Conservation (phyloP, 2,113 vertebrate genomes). For the Etia nguti region DNA sequence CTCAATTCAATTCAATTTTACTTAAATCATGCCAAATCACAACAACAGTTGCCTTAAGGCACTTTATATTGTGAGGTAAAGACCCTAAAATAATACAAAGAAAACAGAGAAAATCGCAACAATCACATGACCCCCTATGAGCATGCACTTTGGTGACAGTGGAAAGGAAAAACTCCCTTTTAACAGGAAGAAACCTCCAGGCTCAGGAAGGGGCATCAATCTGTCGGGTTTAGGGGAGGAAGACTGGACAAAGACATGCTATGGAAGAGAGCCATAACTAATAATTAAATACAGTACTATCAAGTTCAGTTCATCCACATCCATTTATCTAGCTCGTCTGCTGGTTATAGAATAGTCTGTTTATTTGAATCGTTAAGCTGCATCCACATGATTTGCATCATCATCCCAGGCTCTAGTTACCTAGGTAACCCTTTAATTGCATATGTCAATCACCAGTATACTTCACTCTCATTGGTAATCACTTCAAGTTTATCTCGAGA, state of each 20-base stretch:
- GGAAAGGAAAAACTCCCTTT: background rate
- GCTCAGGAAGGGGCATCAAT: background rate
- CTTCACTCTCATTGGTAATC: background rate
- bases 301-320: background rate
- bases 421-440: background rate
- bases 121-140: background rate
- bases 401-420: background rate
- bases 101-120: background rate
- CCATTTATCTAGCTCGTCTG: background rate
- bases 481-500: background rate
- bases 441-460: background rate
- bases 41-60: accelerated
- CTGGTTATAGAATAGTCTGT: background rate
- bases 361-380: background rate
- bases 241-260: accelerated
- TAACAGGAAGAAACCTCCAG: background rate
- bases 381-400: background rate
- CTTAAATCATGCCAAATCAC: background rate
- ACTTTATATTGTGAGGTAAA: background rate
- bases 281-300: background rate
- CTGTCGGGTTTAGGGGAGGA: accelerated
- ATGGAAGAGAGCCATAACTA: background rate
- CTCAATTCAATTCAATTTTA: background rate
- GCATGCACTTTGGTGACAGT: background rate
- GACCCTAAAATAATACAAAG: background rate